phyloP scores from a whole-genome alignment of 2,113 vertebrate genomes.

The Alaudala cheleensis region DNA sequence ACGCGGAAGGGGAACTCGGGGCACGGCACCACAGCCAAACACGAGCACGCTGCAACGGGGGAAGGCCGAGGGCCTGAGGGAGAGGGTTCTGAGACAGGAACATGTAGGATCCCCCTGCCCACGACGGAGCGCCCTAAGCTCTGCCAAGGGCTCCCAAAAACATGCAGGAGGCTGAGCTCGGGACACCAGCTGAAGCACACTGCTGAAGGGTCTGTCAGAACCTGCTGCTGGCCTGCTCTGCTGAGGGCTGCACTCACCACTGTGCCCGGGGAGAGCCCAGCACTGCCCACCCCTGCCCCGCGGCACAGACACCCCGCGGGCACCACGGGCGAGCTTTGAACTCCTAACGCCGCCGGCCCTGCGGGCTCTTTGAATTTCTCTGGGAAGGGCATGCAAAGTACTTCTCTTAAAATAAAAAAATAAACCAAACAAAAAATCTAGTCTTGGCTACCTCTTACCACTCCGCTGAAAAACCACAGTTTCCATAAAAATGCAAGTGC shows the following conservation, averaged over 20 bases:
- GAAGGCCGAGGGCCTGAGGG: not conserved
- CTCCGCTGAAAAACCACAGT: not conserved
- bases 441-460: not conserved
- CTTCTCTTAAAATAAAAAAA: not conserved
- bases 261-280: not conserved
- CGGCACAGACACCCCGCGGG: not conserved
- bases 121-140: not conserved
- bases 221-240: not conserved
- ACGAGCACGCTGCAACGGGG: not conserved
- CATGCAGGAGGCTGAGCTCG: not conserved
- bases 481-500: not conserved
- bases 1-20: not conserved
- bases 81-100: not conserved
- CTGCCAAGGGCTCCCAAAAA: not conserved
- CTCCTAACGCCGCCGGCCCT: fast-evolving
- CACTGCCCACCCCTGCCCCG: not conserved
- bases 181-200: not conserved
- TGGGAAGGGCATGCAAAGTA: not conserved
- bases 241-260: not conserved
- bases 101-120: not conserved
- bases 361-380: not conserved
- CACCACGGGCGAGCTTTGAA: not conserved
- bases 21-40: not conserved
- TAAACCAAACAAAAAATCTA: no score
- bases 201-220: not conserved